phyloP scores from a whole-genome alignment of 2,888 invertebrate genomes.

The Maniola hyperantus region DNA sequence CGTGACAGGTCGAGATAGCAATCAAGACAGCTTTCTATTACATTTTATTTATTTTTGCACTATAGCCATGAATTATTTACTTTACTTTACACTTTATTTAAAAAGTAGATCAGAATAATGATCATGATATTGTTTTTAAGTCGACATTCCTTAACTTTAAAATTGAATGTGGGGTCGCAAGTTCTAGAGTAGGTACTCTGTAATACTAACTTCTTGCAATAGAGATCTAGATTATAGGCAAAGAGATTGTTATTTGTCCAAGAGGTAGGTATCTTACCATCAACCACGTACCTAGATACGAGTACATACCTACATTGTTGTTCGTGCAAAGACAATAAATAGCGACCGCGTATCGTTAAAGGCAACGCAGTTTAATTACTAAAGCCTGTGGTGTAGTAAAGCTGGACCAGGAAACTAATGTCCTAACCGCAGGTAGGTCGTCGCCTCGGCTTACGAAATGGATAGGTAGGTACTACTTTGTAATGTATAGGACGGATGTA shows the following conservation, averaged over 20 bases:
- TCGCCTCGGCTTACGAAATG: slow-evolving; percentile 55
- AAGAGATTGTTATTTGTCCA: slow-evolving; percentile 10
- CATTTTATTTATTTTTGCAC: too few relatives aligned
- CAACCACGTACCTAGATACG: slow-evolving; percentile 39
- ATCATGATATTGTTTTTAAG: neutral
- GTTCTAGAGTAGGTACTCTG: neutral
- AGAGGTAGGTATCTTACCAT: slow-evolving; percentile 27
- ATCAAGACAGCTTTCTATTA: too few relatives aligned
- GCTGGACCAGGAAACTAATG: slow-evolving; percentile 70
- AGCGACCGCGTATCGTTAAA: slow-evolving; percentile 65
- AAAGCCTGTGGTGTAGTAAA: slow-evolving; percentile 56
- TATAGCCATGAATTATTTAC: too few relatives aligned
- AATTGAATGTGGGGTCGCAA: too few relatives aligned
- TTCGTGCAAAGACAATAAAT: slow-evolving; percentile 64
- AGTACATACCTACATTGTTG: slow-evolving; percentile 55
- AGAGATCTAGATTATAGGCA: neutral
- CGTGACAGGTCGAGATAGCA: too few relatives aligned
- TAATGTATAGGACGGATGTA: too few relatives aligned
- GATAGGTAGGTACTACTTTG: slow-evolving; percentile 41
- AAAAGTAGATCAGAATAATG: too few relatives aligned
- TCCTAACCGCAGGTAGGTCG: slow-evolving; percentile 73
- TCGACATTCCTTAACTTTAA: too few relatives aligned
- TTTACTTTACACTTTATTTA: too few relatives aligned
- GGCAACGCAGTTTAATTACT: slow-evolving; percentile 72
- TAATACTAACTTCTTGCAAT: neutral